phyloP scores from a whole-genome alignment of 2,113 vertebrate genomes.

The Naja naja region DNA sequence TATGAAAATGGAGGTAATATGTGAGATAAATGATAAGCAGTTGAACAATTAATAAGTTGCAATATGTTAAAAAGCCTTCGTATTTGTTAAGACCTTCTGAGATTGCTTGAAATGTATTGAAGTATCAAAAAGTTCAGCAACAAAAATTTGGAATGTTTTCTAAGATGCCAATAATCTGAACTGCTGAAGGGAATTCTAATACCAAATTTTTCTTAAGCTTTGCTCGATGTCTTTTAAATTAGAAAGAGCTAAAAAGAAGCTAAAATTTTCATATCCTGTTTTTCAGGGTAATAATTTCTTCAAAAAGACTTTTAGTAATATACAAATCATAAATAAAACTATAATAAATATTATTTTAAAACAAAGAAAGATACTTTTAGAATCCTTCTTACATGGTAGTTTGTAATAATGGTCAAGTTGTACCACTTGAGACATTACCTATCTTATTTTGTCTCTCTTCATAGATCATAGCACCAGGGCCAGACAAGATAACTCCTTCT shows the following conservation, averaged over 20 bases:
- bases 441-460: not conserved
- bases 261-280: constrained; percentile 35
- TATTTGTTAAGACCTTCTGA: not conserved
- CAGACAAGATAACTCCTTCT: no score
- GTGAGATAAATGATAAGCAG: not conserved
- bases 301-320: not conserved
- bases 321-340: not conserved
- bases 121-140: not conserved
- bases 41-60: not conserved
- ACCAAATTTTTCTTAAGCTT: constrained; percentile 77
- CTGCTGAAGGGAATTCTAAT: not conserved
- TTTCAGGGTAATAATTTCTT: not conserved
- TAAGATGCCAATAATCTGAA: not conserved
- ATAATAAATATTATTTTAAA: not conserved
- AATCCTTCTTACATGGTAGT: not conserved
- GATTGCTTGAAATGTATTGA: not conserved
- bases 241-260: constrained; percentile 77
- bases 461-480: not conserved
- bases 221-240: constrained; percentile 91
- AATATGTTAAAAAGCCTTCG: not conserved
- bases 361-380: not conserved
- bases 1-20: not conserved
- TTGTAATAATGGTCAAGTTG: not conserved
- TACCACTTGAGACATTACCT: not conserved
- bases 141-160: not conserved